These are phyloP conservation scores for Phoeniculus purpureus DNA, from an alignment of 2,797 vertebrate genomes.

Conservation along the genomic window DNA sequence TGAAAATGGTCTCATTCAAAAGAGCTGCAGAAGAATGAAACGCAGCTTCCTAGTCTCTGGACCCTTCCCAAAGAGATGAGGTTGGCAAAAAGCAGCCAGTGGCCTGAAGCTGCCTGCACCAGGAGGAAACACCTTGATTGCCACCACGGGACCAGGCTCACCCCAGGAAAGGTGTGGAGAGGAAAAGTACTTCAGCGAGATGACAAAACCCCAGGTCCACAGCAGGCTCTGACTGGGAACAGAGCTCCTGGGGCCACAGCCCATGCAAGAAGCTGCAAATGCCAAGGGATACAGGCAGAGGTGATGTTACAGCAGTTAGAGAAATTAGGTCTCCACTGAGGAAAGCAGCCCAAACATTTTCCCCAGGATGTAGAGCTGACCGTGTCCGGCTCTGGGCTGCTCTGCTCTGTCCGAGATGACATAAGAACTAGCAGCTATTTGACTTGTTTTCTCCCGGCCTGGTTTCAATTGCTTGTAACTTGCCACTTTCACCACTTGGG, in stretches of 20 bases:
- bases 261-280: fast-evolving
- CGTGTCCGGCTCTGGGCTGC: not conserved
- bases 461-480: slow-evolving; percentile 44
- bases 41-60: not conserved
- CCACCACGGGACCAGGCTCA: not conserved
- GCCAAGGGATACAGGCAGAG: not conserved
- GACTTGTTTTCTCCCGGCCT: not conserved
- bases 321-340: not conserved
- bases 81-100: not conserved
- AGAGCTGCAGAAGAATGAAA: slow-evolving; percentile 27
- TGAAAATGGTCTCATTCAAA: slow-evolving; percentile 8
- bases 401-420: not conserved
- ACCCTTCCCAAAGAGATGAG: not conserved
- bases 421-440: slow-evolving; percentile 18
- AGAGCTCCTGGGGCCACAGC: not conserved
- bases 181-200: not conserved
- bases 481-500: slow-evolving; percentile 10
- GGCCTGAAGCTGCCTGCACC: not conserved
- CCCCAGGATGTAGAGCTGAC: not conserved
- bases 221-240: not conserved
- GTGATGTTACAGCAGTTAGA: not conserved
- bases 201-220: not conserved
- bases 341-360: not conserved
- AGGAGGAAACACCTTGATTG: not conserved
- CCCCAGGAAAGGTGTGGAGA: not conserved